These are phyloP conservation scores for Tetranychus piercei DNA, from an alignment of 2,888 invertebrate genomes.

Conservation along the genomic window DNA sequence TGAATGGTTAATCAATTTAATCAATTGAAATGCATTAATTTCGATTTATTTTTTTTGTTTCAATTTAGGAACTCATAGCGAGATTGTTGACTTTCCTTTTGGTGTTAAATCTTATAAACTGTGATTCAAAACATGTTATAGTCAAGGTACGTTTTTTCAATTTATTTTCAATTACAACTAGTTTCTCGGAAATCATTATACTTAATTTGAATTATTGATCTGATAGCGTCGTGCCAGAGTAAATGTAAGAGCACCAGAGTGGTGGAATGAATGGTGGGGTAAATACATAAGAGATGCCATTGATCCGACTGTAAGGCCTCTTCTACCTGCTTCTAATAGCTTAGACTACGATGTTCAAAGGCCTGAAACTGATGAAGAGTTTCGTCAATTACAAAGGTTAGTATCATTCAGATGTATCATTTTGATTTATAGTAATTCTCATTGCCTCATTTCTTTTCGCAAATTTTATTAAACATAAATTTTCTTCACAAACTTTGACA, in stretches of 20 bases:
- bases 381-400: neutral
- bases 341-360: slow-evolving; percentile 7
- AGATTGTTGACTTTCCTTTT: neutral
- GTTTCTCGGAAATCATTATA: neutral
- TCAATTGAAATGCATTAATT: neutral
- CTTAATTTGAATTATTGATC: neutral
- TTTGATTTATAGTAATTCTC: too few species aligned
- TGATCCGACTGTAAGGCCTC: neutral
- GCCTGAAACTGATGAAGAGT: slow-evolving; percentile 8
- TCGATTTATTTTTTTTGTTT: neutral
- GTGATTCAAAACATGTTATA: slow-evolving; percentile 9
- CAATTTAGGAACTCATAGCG: slow-evolving; percentile 1
- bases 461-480: neutral
- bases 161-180: neutral
- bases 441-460: too few species aligned
- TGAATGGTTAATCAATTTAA: too few species aligned
- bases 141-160: slow-evolving; percentile 8
- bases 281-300: slow-evolving; percentile 5
- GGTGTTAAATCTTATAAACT: neutral
- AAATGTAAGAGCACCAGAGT: slow-evolving; percentile 1
- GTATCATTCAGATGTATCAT: neutral
- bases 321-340: slow-evolving; percentile 2
- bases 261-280: slow-evolving; percentile 8
- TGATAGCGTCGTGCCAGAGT: slow-evolving; percentile 1
- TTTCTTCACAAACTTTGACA: neutral